A percentile compares a stretch with the other conserved stretches of the same genome.
Evolutionary conservation across 1,140 invertebrate species (phyloP).

Genomic region (Calephelis nemesis): DNA sequence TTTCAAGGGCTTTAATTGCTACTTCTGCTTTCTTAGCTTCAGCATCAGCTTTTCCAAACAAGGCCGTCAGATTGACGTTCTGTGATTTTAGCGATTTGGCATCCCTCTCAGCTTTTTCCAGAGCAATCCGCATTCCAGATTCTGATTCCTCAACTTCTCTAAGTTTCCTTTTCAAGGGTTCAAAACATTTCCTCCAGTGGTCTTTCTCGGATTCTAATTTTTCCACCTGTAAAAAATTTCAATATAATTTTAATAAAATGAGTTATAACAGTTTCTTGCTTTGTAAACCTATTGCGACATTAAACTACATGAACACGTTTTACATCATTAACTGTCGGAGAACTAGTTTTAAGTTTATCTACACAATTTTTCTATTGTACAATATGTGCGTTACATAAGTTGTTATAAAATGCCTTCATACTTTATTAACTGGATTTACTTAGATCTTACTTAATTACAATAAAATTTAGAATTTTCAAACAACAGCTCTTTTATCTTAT

Average conservation of each 20-base stretch:
- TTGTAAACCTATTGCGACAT: neutral
- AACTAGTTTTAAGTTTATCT: no score
- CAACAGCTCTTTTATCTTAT: no score
- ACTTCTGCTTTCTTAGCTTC: constrained; percentile 77
- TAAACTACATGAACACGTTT: no score
- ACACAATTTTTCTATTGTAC: no score
- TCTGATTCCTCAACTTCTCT: constrained; percentile 79
- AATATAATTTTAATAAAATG: neutral
- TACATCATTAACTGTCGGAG: no score
- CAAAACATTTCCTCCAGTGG: constrained; percentile 58
- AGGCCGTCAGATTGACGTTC: constrained; percentile 55
- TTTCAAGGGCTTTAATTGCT: constrained; percentile 68
- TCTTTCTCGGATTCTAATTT: constrained; percentile 64
- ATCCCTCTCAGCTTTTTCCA: constrained; percentile 78
- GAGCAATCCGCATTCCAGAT: constrained; percentile 66
- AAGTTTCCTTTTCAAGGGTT: constrained; percentile 69
- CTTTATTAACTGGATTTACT: no score
- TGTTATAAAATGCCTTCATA: no score
- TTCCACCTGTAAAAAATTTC: constrained; percentile 43
- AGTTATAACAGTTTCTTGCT: neutral
- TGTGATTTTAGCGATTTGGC: constrained; percentile 64
- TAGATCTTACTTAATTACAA: no score
- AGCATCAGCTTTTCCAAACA: constrained; percentile 62
- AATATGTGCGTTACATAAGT: no score
- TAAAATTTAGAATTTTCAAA: no score